phyloP scores from a whole-genome alignment of 1,140 invertebrate genomes.

The Aricia agestis region DNA sequence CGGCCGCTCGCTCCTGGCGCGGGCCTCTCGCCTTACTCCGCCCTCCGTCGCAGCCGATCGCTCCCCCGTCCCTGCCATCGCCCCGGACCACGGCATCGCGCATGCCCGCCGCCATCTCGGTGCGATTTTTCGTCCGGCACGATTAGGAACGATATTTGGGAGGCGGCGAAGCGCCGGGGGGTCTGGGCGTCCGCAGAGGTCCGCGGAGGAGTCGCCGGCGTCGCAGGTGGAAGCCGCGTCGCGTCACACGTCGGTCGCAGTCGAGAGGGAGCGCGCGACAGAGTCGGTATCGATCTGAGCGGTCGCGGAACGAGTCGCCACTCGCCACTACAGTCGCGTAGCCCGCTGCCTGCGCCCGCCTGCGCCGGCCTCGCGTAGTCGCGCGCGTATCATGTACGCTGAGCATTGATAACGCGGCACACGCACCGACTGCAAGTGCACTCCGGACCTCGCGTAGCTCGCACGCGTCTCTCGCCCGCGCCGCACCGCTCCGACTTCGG shows the following conservation, averaged over 20 bases:
- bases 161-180: slow-evolving; percentile 31
- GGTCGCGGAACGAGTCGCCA: slow-evolving; percentile 60
- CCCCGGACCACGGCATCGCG: slow-evolving; percentile 40
- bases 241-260: slow-evolving; percentile 24
- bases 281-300: slow-evolving; percentile 64
- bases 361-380: slow-evolving; percentile 64
- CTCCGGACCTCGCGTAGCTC: slow-evolving; percentile 32
- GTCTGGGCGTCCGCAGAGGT: slow-evolving; percentile 35
- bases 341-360: slow-evolving; percentile 49
- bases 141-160: slow-evolving; percentile 51
- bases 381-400: slow-evolving; percentile 60
- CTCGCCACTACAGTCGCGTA: slow-evolving; percentile 58
- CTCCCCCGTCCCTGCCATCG: slow-evolving; percentile 33
- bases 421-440: slow-evolving; percentile 39
- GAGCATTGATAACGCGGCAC: slow-evolving; percentile 54
- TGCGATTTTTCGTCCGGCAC: slow-evolving; percentile 52
- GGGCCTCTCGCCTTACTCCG: slow-evolving; percentile 53
- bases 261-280: slow-evolving; percentile 57
- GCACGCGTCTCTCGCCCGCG: slow-evolving; percentile 31
- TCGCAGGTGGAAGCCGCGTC: slow-evolving; percentile 17
- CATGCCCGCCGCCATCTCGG: slow-evolving; percentile 46
- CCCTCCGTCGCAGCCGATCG: slow-evolving; percentile 32
- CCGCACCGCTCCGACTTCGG: slow-evolving; percentile 42
- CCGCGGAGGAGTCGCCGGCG: slow-evolving; percentile 27
- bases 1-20: slow-evolving; percentile 41